Percentiles rank a stretch among this genome's conserved stretches.
Conservation (phyloP, 2,113 vertebrate species). For the Cyphomyrus discorhynchus region DNA sequence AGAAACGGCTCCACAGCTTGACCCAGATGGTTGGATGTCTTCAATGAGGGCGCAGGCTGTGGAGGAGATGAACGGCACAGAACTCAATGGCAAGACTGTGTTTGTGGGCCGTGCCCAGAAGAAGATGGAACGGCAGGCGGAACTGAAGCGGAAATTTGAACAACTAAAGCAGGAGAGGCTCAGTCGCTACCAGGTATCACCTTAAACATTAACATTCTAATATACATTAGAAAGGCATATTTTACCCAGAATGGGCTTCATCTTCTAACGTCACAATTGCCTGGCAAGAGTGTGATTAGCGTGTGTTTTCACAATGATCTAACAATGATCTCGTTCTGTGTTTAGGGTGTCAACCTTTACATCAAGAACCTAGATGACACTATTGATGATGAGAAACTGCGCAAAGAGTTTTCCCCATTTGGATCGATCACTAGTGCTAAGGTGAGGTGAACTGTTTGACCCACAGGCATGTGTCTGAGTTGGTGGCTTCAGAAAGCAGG, state of each 20-base stretch:
- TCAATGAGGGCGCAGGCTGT: constrained; percentile 68
- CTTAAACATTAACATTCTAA: too few species aligned
- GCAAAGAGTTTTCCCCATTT: constrained; percentile 95
- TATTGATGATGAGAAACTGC: constrained; percentile 94
- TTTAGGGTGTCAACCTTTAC: constrained; percentile 94
- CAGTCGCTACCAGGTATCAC: constrained; percentile 86
- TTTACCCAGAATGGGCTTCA: background rate
- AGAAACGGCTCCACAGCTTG: background rate
- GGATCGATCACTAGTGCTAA: constrained; percentile 97
- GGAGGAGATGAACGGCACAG: constrained; percentile 96
- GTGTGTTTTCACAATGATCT: background rate
- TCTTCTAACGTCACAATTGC: background rate
- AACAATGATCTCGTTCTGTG: background rate
- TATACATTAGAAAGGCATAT: background rate
- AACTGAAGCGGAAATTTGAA: constrained; percentile 92
- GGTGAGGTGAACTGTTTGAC: constrained; percentile 53
- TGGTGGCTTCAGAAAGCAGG: background rate
- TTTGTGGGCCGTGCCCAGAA: constrained; percentile 97
- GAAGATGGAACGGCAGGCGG: constrained; percentile 94
- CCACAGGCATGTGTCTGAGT: background rate
- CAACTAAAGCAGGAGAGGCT: constrained; percentile 94
- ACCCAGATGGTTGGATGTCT: constrained; percentile 5
- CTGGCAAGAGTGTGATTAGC: background rate
- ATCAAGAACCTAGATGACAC: constrained; percentile 98
- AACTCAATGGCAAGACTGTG: constrained; percentile 84